Evolutionary conservation across 2,888 invertebrate genomes (phyloP).

Genomic region (Anagyrus pseudococci): DNA sequence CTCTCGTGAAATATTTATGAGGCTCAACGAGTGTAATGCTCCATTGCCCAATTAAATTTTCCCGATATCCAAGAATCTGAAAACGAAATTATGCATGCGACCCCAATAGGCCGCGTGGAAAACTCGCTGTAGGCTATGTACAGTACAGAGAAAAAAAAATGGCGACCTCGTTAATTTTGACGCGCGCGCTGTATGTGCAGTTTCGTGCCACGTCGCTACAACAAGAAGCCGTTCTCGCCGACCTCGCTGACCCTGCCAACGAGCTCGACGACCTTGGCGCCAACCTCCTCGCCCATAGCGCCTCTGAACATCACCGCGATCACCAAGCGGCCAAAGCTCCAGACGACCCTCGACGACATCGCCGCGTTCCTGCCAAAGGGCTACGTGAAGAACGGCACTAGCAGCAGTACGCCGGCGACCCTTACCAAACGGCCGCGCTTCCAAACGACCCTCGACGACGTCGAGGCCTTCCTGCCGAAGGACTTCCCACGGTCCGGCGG

Average conservation of each 20-base stretch:
- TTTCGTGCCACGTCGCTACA: constrained; percentile 54
- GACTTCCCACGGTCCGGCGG: constrained; percentile 41
- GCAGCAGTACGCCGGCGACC: constrained; percentile 27
- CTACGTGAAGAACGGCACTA: constrained; percentile 39
- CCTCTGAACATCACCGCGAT: constrained; percentile 27
- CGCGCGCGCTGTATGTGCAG: constrained; percentile 40
- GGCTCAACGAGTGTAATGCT: too few species aligned
- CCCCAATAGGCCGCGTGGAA: too few species aligned
- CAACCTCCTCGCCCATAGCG: constrained; percentile 24
- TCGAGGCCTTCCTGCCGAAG: constrained; percentile 45
- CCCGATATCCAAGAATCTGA: too few species aligned
- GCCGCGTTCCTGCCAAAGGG: constrained; percentile 44
- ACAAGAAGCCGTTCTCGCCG: constrained; percentile 48
- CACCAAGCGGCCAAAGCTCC: constrained; percentile 21
- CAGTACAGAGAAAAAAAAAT: too few species aligned
- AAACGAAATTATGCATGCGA: too few species aligned
- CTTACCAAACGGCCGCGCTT: constrained; percentile 30
- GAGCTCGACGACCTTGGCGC: constrained; percentile 43
- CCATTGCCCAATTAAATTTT: too few species aligned
- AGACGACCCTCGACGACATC: constrained; percentile 41
- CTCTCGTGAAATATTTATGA: too few species aligned
- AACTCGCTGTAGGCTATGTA: too few species aligned
- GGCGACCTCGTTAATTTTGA: too few species aligned
- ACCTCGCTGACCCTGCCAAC: constrained; percentile 39
- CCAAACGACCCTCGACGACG: constrained; percentile 42